phyloP scores from a whole-genome alignment of 2,888 invertebrate species.

The Asteroscopus sphinx region DNA sequence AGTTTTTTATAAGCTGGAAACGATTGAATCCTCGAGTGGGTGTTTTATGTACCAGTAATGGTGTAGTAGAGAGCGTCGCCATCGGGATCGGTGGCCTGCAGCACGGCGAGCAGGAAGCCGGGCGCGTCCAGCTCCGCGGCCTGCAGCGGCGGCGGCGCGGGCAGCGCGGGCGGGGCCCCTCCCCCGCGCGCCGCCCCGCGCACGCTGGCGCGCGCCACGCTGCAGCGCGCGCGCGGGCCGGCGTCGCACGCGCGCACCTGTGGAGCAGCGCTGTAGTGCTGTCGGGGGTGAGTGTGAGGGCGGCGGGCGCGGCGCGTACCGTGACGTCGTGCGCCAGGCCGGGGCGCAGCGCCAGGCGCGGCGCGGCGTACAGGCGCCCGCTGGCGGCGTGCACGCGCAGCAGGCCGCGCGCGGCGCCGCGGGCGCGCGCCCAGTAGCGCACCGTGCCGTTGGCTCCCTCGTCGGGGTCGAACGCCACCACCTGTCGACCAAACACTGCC shows the following conservation, averaged over 20 bases:
- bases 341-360: constrained; percentile 90
- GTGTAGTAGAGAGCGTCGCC: constrained; percentile 97
- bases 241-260: constrained; percentile 95
- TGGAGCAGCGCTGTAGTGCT: background rate
- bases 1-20: background rate
- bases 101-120: constrained; percentile 95
- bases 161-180: constrained; percentile 91
- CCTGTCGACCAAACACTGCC: constrained; percentile 82
- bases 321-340: constrained; percentile 83
- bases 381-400: constrained; percentile 95
- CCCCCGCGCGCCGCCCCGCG: constrained; percentile 87
- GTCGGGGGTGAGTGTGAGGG: background rate
- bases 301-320: constrained; percentile 4
- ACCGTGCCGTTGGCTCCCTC: constrained; percentile 95
- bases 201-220: constrained; percentile 94
- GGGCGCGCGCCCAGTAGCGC: constrained; percentile 92
- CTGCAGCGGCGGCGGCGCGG: constrained; percentile 91
- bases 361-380: constrained; percentile 95
- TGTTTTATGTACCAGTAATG: constrained; percentile 91
- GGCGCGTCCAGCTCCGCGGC: constrained; percentile 96
- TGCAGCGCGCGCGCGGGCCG: constrained; percentile 93
- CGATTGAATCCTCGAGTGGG: background rate
- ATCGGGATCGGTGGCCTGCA: constrained; percentile 96
- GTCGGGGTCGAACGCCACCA: constrained; percentile 95
- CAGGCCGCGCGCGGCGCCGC: constrained; percentile 93